Evolutionary conservation across 2,888 invertebrate genomes (phyloP).

Genomic region (Diachrysia chrysitis): DNA sequence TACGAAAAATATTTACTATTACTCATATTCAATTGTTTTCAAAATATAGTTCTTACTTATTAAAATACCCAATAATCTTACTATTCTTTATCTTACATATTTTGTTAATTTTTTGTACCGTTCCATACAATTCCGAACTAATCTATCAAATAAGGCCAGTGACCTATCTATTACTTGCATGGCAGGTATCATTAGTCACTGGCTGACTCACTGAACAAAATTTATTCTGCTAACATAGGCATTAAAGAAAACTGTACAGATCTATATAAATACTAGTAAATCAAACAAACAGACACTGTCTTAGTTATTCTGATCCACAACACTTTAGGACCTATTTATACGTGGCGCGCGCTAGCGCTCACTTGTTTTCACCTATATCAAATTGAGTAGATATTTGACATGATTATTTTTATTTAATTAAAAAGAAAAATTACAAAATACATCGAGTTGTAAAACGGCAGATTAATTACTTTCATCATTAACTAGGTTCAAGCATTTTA

Average conservation of each 20-base stretch:
- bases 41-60: conserved; percentile 41
- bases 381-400: too few relatives aligned
- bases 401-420: too few relatives aligned
- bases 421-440: too few relatives aligned
- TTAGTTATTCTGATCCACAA: neutral
- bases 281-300: neutral
- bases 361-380: too few relatives aligned
- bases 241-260: neutral
- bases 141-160: conserved; percentile 67
- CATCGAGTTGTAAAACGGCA: too few relatives aligned
- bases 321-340: too few relatives aligned
- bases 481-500: too few relatives aligned
- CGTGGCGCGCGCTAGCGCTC: too few relatives aligned
- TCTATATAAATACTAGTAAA: neutral
- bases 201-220: conserved; percentile 60
- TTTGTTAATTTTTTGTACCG: conserved; percentile 55
- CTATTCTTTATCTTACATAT: conserved; percentile 56
- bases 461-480: too few relatives aligned
- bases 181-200: conserved; percentile 48
- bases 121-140: conserved; percentile 61
- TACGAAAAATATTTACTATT: conserved; percentile 37
- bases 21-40: conserved; percentile 33
- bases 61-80: conserved; percentile 57
- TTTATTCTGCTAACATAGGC: conserved; percentile 18
- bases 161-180: conserved; percentile 57